These are phyloP conservation scores for Iguana delicatissima DNA, from an alignment of 2,797 vertebrate species.

Conservation along the genomic window DNA sequence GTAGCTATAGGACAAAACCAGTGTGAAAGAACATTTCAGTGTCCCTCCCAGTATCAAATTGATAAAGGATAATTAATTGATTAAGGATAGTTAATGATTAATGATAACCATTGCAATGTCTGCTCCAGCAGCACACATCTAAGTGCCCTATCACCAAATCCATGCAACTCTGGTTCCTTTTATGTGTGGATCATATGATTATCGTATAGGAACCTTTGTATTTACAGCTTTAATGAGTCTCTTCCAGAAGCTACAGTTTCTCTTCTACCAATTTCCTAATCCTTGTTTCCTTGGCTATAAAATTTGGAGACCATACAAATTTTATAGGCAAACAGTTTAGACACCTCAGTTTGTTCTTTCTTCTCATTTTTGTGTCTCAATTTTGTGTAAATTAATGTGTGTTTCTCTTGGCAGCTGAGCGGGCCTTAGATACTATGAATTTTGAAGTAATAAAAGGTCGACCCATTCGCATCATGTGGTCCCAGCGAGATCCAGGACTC, in stretches of 20 bases:
- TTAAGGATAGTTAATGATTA: background rate
- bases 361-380: background rate
- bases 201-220: background rate
- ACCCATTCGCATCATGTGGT: constrained; percentile 99
- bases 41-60: background rate
- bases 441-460: constrained; percentile 96
- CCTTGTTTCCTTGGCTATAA: background rate
- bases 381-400: constrained; percentile 12
- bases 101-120: background rate
- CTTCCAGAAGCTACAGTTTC: background rate
- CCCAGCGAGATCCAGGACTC: constrained; percentile 94
- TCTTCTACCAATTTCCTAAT: background rate
- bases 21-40: background rate
- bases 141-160: background rate
- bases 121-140: background rate
- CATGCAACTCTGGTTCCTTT: background rate
- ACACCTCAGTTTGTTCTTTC: background rate
- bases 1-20: background rate
- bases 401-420: constrained; percentile 84
- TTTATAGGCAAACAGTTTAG: background rate
- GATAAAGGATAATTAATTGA: too few species aligned
- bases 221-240: background rate
- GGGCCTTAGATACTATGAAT: constrained; percentile 98
- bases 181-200: background rate
- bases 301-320: background rate